Evolutionary conservation across 2,888 invertebrate genomes (phyloP), one percentile per base, ranked within the genome.

Genomic region (Esperia sulphurella): DNA sequence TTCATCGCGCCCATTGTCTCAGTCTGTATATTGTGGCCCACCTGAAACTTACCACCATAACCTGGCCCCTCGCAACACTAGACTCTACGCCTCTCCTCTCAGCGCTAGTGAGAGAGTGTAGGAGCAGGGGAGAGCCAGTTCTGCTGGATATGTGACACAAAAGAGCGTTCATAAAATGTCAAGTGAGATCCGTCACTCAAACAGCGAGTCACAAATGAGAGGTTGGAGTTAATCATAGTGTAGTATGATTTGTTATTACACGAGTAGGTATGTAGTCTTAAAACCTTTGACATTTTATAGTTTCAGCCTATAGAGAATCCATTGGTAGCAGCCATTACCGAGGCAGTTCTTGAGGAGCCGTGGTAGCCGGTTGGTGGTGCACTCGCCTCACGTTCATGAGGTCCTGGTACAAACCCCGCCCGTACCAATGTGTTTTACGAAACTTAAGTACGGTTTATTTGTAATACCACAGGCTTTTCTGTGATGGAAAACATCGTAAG

Each of bases 1-100:
- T 88, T 87, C 87, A 87, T 71, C 71, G 62, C 46, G 48, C 58
- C 68, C 68, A 87, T 86, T 88, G 87, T 88, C 83, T 86, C 79
- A 74, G 64, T 58, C 55, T 58, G 73, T 21, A 21, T 70, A 83
- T 81, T 83, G 81, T 79, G 61, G 67, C 59, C 70, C 70, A 72
- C 75, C 74, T 72, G 70, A 61, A 61, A 51, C 43, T 56, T 41
- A 54, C 84, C 81, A 70, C 21, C 45, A 1, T 57, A 55, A 43
- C 49, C 4, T 53, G 80, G 71, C 56, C 75, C 48, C 54, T 49
- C 53, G 14, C 40, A 37, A 31, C 46, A 53, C 43, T 46, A 48
- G 41, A 13, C 31, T 8, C 21, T 33, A 14, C 48, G 40, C 46
- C 42, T 14, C 31, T 12, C 3, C 9, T 5, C 9, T 14, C 44